Percentiles rank a stretch among this genome's conserved stretches.
Conservation (phyloP, 2,888 invertebrate species). For the Ceratothoa steindachneri region DNA sequence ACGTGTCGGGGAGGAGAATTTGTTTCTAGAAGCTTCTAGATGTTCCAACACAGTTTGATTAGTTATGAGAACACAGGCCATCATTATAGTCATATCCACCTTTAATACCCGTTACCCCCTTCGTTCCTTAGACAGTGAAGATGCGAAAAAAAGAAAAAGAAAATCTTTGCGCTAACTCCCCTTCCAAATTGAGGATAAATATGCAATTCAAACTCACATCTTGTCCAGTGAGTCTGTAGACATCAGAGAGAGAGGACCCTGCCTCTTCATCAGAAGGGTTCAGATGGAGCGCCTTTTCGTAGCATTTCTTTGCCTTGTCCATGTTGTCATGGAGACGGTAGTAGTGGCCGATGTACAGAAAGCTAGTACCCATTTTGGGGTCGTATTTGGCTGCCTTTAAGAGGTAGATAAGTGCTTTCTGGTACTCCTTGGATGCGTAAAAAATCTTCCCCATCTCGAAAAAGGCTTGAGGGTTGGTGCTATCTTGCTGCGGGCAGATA, state of each 20-base stretch:
- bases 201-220: conserved; percentile 57
- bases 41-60: too few species aligned
- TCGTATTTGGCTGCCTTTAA: conserved; percentile 60
- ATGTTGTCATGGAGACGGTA: conserved; percentile 65
- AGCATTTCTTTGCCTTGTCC: conserved; percentile 75
- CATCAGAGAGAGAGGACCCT: conserved; percentile 69
- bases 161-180: too few species aligned
- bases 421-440: conserved; percentile 60
- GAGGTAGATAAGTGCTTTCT: conserved; percentile 63
- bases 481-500: conserved; percentile 24
- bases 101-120: too few species aligned
- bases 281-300: conserved; percentile 74
- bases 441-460: conserved; percentile 56
- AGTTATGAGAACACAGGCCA: too few species aligned
- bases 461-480: conserved; percentile 25
- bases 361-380: conserved; percentile 69
- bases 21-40: too few species aligned
- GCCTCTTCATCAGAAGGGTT: conserved; percentile 65
- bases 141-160: too few species aligned
- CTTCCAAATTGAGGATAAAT: too few species aligned
- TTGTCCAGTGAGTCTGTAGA: conserved; percentile 66
- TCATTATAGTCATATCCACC: too few species aligned
- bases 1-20: too few species aligned
- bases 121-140: too few species aligned
- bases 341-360: conserved; percentile 70